These are phyloP conservation scores for Mylabris phalerata DNA, from an alignment of 1,140 invertebrate species.

Conservation along the genomic window DNA sequence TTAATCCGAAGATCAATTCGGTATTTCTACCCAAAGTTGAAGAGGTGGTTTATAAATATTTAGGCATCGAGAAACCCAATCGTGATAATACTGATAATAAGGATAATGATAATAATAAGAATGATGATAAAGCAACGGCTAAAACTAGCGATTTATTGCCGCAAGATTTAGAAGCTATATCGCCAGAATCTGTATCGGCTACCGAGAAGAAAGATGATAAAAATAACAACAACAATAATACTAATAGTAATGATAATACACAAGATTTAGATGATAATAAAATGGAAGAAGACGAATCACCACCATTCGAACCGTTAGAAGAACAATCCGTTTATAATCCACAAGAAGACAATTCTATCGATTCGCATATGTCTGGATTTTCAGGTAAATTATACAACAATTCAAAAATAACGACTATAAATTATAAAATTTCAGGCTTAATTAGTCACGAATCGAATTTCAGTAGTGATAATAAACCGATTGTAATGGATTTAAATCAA, in stretches of 20 bases:
- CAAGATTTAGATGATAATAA: conserved; percentile 50
- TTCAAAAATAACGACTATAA: no score
- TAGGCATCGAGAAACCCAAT: conserved; percentile 64
- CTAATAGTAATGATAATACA: conserved; percentile 28
- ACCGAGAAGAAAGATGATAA: conserved; percentile 41
- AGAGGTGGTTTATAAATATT: conserved; percentile 78
- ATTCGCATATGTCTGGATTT: conserved; percentile 53
- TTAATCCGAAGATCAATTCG: conserved; percentile 83
- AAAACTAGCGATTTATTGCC: conserved; percentile 56
- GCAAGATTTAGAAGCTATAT: conserved; percentile 69
- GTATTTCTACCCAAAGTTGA: conserved; percentile 87
- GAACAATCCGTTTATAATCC: conserved; percentile 27
- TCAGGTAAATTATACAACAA: conserved; percentile 31
- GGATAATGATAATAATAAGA: conserved; percentile 36
- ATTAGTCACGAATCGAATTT: conserved; percentile 30
- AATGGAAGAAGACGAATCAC: conserved; percentile 59
- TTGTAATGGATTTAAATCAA: conserved; percentile 41
- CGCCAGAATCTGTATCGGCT: conserved; percentile 60
- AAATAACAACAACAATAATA: conserved; percentile 28
- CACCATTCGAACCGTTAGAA: conserved; percentile 58
- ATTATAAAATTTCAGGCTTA: conserved; percentile 30
- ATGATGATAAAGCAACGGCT: conserved; percentile 38
- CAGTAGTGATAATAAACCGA: conserved; percentile 21
- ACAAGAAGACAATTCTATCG: conserved; percentile 43
- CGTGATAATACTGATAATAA: conserved; percentile 25